Percentiles rank a stretch among this genome's conserved stretches.
Conservation (phyloP, 1,140 invertebrate species). For the Eupristina koningsbergeri region DNA sequence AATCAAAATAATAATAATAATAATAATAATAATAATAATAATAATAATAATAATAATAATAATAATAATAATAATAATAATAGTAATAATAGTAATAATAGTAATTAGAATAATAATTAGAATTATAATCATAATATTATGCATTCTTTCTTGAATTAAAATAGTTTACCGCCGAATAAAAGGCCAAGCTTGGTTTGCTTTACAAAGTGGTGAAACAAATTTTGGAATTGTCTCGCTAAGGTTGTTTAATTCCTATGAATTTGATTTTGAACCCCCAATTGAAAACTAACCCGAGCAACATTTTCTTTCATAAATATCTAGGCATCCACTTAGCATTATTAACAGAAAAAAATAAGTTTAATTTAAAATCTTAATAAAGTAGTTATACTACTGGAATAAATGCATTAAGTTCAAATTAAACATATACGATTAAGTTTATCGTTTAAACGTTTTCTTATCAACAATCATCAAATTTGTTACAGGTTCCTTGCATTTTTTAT, state of each 20-base stretch:
- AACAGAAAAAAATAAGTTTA: background rate
- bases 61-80: no score
- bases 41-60: no score
- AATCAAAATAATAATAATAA: background rate
- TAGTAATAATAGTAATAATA: no score
- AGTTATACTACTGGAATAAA: constrained; percentile 14
- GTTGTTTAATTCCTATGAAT: background rate
- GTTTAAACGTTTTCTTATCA: constrained; percentile 25
- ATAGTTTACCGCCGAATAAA: background rate
- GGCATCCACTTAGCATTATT: background rate
- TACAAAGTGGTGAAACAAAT: background rate
- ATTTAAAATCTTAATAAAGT: constrained; percentile 14
- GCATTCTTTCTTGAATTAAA: constrained; percentile 1
- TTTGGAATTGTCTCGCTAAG: background rate
- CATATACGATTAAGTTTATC: background rate
- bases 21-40: no score
- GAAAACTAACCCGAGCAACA: constrained; percentile 21
- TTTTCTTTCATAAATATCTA: constrained; percentile 5
- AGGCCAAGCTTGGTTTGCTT: constrained; percentile 1
- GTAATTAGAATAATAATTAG: no score
- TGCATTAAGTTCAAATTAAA: constrained; percentile 17
- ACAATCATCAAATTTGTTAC: constrained; percentile 8
- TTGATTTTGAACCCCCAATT: background rate
- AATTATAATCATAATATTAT: no score
- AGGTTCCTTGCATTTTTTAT: background rate